Conservation (phyloP, 2,113 vertebrate genomes). For the Limnothrissa miodon region DNA sequence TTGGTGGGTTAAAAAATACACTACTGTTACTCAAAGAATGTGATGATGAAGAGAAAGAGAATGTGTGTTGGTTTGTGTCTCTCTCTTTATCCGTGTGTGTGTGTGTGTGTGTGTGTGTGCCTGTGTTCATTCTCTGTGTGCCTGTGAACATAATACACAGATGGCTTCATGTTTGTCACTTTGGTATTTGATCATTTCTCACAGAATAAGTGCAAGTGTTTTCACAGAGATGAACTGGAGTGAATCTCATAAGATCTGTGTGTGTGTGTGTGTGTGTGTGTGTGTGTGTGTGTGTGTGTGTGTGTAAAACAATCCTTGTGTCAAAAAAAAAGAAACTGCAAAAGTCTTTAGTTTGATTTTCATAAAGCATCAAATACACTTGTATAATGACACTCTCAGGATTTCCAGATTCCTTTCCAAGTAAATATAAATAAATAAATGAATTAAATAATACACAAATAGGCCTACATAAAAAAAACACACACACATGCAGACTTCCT, state of each 20-base stretch:
- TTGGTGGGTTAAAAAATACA: too few relatives aligned
- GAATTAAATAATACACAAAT: too few relatives aligned
- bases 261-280: background rate
- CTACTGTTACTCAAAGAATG: background rate
- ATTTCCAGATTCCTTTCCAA: too few relatives aligned
- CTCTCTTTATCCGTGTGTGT: background rate
- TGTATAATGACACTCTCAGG: background rate
- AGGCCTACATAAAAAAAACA: too few relatives aligned
- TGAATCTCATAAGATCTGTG: background rate
- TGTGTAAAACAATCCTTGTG: background rate
- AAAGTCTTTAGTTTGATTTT: background rate
- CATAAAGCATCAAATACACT: background rate
- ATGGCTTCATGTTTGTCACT: conserved; percentile 8
- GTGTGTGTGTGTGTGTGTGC: background rate
- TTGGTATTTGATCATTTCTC: conserved; percentile 1
- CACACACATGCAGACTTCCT: too few relatives aligned
- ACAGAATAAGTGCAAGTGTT: conserved; percentile 5
- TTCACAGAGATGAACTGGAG: conserved; percentile 5
- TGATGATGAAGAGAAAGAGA: background rate
- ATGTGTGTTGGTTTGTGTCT: background rate
- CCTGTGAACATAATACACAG: background rate
- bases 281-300: background rate
- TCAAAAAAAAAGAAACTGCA: background rate
- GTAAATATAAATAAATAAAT: too few relatives aligned
- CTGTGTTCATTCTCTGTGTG: background rate